phyloP scores from a whole-genome alignment of 2,113 vertebrate species.

The Thermophis baileyi region DNA sequence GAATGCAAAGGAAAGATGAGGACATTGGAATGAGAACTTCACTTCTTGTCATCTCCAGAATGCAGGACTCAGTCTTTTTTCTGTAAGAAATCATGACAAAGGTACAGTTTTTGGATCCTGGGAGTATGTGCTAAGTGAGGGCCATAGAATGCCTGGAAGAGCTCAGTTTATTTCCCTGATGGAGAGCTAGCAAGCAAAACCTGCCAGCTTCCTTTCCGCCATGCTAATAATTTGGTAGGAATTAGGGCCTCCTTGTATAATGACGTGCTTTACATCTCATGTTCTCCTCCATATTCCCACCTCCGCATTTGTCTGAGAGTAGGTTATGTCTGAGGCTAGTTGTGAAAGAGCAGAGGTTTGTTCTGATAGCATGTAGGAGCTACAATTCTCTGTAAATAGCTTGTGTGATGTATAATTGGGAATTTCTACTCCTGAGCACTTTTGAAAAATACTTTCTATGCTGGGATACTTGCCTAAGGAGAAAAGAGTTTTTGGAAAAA shows the following conservation, averaged over 20 bases:
- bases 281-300: conserved; percentile 49
- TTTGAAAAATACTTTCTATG: conserved; percentile 62
- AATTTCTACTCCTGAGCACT: conserved; percentile 57
- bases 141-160: conserved; percentile 41
- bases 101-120: neutral
- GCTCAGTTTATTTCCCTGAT: conserved; percentile 43
- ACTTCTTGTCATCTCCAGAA: neutral
- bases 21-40: neutral
- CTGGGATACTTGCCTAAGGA: conserved; percentile 43
- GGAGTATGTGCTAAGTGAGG: neutral
- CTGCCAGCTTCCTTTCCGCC: conserved; percentile 50
- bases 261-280: conserved; percentile 64
- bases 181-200: conserved; percentile 44
- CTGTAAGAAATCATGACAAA: conserved; percentile 12
- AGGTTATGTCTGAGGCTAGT: conserved; percentile 50
- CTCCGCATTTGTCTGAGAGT: conserved; percentile 57
- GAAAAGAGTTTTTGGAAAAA: conserved; percentile 58
- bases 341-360: conserved; percentile 59
- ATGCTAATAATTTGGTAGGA: conserved; percentile 53
- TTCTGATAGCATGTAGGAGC: conserved; percentile 55
- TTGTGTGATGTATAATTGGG: conserved; percentile 32
- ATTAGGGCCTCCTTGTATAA: conserved; percentile 61
- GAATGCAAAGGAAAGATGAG: neutral
- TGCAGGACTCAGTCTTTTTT: conserved; percentile 7
- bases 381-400: conserved; percentile 47